Evolutionary conservation across 2,797 vertebrate genomes (phyloP).

Genomic region (Rhinichthys osculus): DNA sequence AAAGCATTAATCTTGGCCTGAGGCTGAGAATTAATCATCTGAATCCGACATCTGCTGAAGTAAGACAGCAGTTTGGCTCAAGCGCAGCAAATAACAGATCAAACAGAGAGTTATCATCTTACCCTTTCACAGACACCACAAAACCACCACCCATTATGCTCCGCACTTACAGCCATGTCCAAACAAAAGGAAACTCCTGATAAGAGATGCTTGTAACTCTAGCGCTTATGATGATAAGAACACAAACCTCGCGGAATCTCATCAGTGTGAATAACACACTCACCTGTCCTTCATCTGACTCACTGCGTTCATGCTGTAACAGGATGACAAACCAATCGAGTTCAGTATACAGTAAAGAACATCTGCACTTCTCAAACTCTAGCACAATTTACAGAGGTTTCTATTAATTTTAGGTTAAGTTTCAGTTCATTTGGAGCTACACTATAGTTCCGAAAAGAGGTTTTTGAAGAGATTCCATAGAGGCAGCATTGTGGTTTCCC

Average conservation of each 20-base stretch:
- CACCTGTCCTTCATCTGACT: not conserved
- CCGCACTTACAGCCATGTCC: not conserved
- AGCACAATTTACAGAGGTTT: not conserved
- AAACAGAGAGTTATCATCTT: constrained; percentile 54
- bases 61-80: constrained; percentile 49
- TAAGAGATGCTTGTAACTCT: constrained; percentile 4
- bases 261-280: not conserved
- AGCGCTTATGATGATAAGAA: not conserved
- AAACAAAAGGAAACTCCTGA: constrained; percentile 18
- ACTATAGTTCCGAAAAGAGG: not conserved
- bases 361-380: not conserved
- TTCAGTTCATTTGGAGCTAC: not conserved
- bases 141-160: constrained; percentile 54
- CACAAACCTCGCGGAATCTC: not conserved
- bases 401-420: not conserved
- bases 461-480: not conserved
- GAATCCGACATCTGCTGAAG: constrained; percentile 52
- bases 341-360: not conserved
- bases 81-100: constrained; percentile 47
- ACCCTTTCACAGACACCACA: constrained; percentile 50
- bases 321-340: not conserved
- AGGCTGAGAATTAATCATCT: constrained; percentile 58
- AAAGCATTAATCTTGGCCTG: constrained; percentile 19
- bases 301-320: not conserved
- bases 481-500: not conserved